Percentiles rank a stretch among this genome's conserved stretches.
These are phyloP conservation scores for Brachyopa scutellaris DNA, from an alignment of 2,888 invertebrate species.

Conservation along the genomic window DNA sequence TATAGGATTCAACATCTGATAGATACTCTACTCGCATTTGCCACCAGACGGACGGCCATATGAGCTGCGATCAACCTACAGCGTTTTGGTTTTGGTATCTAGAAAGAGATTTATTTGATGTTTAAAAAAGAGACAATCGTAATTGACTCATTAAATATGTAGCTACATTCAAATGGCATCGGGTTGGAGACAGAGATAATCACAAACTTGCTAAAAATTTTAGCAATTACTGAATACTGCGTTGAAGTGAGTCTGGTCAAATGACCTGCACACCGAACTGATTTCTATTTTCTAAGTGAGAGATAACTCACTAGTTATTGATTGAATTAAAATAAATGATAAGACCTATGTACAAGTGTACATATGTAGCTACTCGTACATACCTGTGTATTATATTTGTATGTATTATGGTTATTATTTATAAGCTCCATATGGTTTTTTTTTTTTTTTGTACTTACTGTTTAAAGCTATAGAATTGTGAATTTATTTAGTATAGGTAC, in stretches of 20 bases:
- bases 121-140: constrained; percentile 2
- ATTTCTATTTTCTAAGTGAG: constrained; percentile 15
- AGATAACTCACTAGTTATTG: no score
- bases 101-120: constrained; percentile 6
- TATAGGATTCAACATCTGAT: constrained; percentile 40
- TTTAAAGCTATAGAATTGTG: no score
- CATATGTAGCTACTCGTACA: no score
- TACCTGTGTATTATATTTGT: no score
- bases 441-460: no score
- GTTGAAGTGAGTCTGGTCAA: constrained; percentile 17
- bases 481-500: no score
- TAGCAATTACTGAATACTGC: background rate
- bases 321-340: no score
- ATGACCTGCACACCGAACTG: constrained; percentile 45
- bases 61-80: background rate
- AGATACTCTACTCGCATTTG: no score
- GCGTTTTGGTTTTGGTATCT: constrained; percentile 10
- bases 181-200: background rate
- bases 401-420: no score
- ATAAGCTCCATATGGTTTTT: no score
- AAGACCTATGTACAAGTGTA: no score
- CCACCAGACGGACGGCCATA: no score
- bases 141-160: constrained; percentile 52
- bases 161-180: constrained; percentile 31
- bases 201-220: background rate